Conservation (phyloP, 2,888 invertebrate species). For the Rotaria sp. region DNA sequence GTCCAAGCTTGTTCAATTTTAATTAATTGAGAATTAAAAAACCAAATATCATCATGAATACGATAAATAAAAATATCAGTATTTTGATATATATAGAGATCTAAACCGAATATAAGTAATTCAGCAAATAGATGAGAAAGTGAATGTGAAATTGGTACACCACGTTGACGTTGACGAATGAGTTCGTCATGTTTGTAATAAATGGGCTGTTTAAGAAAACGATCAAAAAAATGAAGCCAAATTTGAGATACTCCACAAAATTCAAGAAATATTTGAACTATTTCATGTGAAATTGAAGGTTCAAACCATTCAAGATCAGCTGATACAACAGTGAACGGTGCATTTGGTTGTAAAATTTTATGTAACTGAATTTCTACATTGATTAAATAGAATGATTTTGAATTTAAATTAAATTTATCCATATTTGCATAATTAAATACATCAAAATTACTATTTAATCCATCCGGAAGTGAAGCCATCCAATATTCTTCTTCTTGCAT, state of each 20-base stretch:
- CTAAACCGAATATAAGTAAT: background rate
- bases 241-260: background rate
- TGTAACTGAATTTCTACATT: background rate
- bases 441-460: background rate
- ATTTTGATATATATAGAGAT: background rate
- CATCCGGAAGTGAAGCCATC: background rate
- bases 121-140: background rate
- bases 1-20: background rate
- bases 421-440: background rate
- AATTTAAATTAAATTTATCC: background rate
- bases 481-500: background rate
- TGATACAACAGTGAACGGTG: background rate
- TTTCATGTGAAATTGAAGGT: slow-evolving; percentile 1
- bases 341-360: background rate
- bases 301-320: background rate
- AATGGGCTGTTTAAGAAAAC: background rate
- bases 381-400: background rate
- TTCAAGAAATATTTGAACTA: background rate
- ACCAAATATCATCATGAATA: slow-evolving; percentile 11
- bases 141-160: background rate
- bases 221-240: background rate
- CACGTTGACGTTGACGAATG: background rate
- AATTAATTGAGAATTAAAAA: background rate
- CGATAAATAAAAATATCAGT: background rate
- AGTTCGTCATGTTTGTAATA: background rate